Conservation (phyloP, 2,888 invertebrate genomes). For the Caenorhabditis uteleia region DNA sequence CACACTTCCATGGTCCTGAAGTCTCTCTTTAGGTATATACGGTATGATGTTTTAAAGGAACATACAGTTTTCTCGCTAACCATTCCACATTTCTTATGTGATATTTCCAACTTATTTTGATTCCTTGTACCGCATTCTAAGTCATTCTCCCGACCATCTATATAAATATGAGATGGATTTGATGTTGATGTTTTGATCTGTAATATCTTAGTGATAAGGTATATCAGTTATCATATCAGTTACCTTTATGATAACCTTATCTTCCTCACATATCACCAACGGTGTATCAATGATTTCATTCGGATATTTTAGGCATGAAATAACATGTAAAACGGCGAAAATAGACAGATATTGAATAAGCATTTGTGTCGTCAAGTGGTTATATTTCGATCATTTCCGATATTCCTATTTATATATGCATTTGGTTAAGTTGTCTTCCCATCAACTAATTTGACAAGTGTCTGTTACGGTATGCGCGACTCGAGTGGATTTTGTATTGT, state of each 20-base stretch:
- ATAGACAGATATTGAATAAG: too few species aligned
- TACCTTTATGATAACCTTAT: slow-evolving; percentile 62
- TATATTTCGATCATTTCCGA: too few species aligned
- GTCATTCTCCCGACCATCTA: slow-evolving; percentile 62
- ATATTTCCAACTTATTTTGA: slow-evolving; percentile 60
- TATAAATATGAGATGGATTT: slow-evolving; percentile 68
- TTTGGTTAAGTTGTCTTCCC: too few species aligned
- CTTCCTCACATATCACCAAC: slow-evolving; percentile 65
- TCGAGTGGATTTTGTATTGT: too few species aligned
- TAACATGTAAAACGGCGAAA: too few species aligned
- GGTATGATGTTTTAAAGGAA: neutral
- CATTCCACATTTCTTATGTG: slow-evolving; percentile 67
- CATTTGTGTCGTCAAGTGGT: too few species aligned
- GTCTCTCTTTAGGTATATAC: too few species aligned
- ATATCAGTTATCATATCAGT: neutral
- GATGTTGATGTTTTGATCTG: slow-evolving; percentile 64
- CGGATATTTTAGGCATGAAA: slow-evolving; percentile 59
- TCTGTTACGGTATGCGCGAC: too few species aligned
- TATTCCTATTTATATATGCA: too few species aligned
- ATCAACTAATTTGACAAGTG: too few species aligned
- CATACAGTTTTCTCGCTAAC: slow-evolving; percentile 59
- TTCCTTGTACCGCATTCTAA: slow-evolving; percentile 59
- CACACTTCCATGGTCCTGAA: slow-evolving; percentile 51
- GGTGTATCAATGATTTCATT: slow-evolving; percentile 68
- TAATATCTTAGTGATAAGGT: slow-evolving; percentile 3